Conservation (phyloP, 2,888 invertebrate species). For the Drosophila robusta region DNA sequence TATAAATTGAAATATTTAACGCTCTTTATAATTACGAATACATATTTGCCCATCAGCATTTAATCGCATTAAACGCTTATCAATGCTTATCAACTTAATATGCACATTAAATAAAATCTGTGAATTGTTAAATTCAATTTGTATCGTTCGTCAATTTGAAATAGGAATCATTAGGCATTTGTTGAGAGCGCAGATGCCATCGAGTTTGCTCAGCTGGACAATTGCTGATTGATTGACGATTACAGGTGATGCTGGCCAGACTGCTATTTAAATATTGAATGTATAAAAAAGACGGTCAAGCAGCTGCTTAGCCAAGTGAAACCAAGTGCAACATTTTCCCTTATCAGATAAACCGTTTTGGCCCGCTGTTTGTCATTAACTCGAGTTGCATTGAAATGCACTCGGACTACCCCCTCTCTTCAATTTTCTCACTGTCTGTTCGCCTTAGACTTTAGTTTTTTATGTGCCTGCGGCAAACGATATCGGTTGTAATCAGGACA, state of each 20-base stretch:
- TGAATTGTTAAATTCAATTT: neutral
- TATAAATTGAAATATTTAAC: neutral
- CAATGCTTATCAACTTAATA: neutral
- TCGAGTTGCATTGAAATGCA: slow-evolving; percentile 29
- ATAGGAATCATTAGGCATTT: neutral
- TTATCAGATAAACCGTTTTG: slow-evolving; percentile 13
- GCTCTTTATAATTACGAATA: neutral
- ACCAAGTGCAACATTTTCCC: neutral
- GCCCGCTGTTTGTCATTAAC: slow-evolving; percentile 15
- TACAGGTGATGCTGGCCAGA: slow-evolving; percentile 1
- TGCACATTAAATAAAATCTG: neutral
- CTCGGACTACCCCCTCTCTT: neutral
- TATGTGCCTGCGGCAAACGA: slow-evolving; percentile 6
- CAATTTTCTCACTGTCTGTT: neutral
- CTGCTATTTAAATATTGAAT: slow-evolving; percentile 27
- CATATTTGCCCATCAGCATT: neutral
- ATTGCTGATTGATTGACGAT: slow-evolving; percentile 11
- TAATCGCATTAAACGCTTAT: neutral
- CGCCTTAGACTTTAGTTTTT: too few relatives aligned
- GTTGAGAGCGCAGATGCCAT: neutral
- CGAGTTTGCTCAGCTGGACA: slow-evolving; percentile 4
- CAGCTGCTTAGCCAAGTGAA: slow-evolving; percentile 10
- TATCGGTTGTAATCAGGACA: neutral
- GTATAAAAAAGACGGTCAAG: slow-evolving; percentile 12
- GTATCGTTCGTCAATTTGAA: slow-evolving; percentile 13